Conservation (phyloP, 2,888 invertebrate species). For the Gibbula magus region DNA sequence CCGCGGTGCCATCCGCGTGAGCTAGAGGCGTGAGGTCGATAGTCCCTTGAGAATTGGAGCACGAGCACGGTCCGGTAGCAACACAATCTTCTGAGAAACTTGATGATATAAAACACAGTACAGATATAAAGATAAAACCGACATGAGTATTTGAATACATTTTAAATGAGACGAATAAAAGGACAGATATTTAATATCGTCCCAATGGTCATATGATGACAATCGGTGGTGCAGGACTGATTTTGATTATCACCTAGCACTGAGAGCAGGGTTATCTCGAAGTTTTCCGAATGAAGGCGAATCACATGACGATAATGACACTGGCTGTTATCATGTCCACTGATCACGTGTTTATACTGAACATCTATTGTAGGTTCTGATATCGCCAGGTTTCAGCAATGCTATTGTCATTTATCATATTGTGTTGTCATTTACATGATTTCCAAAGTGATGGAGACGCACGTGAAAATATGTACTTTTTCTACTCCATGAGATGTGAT, state of each 20-base stretch:
- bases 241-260: neutral
- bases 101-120: neutral
- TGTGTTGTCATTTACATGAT: too few species aligned
- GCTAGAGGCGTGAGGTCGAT: conserved; percentile 9
- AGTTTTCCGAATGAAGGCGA: neutral
- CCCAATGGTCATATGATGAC: neutral
- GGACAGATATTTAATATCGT: neutral
- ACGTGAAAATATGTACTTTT: too few species aligned
- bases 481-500: too few species aligned
- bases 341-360: too few species aligned
- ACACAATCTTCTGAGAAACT: conserved; percentile 4
- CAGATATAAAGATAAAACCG: neutral
- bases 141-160: neutral
- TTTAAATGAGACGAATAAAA: neutral
- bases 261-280: neutral
- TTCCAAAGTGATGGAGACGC: too few species aligned
- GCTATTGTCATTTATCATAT: too few species aligned
- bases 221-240: neutral
- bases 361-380: too few species aligned
- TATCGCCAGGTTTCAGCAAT: too few species aligned
- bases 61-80: neutral
- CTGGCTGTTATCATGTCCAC: too few species aligned
- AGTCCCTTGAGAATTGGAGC: neutral
- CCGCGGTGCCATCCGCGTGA: neutral
- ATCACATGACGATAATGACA: too few species aligned